These are phyloP conservation scores for Podotricha telesiphe DNA, from an alignment of 2,888 invertebrate genomes.

Conservation along the genomic window DNA sequence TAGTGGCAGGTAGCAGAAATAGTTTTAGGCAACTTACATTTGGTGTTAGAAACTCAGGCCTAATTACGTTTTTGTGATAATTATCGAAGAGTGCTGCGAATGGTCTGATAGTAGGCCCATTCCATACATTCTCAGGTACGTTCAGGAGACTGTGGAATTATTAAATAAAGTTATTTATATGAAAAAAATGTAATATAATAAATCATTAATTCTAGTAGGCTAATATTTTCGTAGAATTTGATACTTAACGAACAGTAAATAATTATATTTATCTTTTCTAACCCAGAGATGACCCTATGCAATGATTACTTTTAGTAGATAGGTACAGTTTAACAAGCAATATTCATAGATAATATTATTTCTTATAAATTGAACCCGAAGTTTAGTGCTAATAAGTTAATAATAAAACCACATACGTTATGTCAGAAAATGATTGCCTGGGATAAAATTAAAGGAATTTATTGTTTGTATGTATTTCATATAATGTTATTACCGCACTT, in stretches of 20 bases:
- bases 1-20: neutral
- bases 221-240: neutral
- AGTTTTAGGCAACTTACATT: conserved; percentile 65
- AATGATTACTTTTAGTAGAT: conserved; percentile 9
- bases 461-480: no score
- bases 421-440: no score
- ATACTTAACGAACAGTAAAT: neutral
- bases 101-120: conserved; percentile 87
- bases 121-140: conserved; percentile 86
- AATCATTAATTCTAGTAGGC: neutral
- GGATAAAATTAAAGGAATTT: no score
- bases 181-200: neutral
- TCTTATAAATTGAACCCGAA: neutral
- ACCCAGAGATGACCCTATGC: conserved; percentile 21
- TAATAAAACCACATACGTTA: no score
- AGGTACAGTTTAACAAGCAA: neutral
- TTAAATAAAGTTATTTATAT: no score
- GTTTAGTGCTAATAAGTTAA: neutral
- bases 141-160: conserved; percentile 84
- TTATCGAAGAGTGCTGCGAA: conserved; percentile 89
- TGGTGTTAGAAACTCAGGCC: conserved; percentile 86
- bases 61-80: conserved; percentile 87
- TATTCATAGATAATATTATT: neutral
- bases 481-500: no score
- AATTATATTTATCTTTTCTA: conserved; percentile 19